These are phyloP conservation scores for Arbacia lixula DNA, from an alignment of 53 echinoderm and acorn worm genomes.

Conservation along the genomic window DNA sequence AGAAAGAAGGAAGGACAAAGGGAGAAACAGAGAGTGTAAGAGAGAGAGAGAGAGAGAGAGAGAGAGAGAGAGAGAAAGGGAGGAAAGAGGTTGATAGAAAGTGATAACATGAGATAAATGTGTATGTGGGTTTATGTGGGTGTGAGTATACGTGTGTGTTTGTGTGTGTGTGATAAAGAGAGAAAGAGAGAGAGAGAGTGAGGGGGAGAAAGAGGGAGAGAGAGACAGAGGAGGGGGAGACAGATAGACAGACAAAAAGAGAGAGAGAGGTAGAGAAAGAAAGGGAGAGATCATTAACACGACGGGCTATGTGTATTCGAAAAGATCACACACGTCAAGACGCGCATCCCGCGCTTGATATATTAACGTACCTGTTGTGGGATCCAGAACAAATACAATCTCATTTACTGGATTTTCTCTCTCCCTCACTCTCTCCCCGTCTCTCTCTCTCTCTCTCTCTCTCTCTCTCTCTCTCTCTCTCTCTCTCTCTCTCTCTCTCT, in stretches of 20 bases:
- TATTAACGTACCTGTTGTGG: conserved; percentile 51
- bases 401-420: conserved; percentile 23
- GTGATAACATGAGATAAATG: not conserved
- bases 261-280: not conserved
- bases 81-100: not conserved
- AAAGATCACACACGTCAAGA: conserved; percentile 6
- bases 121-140: no score
- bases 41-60: not conserved
- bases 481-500: not conserved
- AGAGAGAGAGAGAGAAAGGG: not conserved
- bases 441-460: not conserved
- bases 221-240: not conserved
- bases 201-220: not conserved
- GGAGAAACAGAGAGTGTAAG: not conserved
- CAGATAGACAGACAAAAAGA: not conserved
- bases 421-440: not conserved
- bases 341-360: conserved; percentile 13
- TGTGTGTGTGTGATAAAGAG: no score
- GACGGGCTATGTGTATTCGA: not conserved
- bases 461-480: not conserved
- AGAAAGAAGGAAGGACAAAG: not conserved
- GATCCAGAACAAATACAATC: conserved; percentile 47
- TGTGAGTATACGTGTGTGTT: no score
- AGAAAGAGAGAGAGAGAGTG: not conserved
- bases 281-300: not conserved